These are phyloP conservation scores for Epiblema foenella DNA, from an alignment of 2,888 invertebrate species.

Conservation along the genomic window DNA sequence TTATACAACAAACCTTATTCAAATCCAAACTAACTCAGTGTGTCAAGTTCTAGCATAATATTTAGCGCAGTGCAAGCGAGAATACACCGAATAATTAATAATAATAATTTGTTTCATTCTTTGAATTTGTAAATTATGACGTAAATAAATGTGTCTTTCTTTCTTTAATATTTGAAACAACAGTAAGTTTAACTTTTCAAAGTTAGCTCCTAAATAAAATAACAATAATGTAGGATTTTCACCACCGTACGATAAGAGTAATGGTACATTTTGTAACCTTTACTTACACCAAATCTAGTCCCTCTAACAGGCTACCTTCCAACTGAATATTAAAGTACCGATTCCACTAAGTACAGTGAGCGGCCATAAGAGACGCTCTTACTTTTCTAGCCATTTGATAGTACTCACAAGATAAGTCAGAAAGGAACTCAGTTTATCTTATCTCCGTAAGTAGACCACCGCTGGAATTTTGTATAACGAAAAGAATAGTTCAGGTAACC, in stretches of 20 bases:
- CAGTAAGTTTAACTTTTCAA: too few species aligned
- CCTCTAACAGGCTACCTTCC: neutral
- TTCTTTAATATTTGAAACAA: too few species aligned
- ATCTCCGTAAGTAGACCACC: slow-evolving; percentile 21
- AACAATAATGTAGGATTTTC: too few species aligned
- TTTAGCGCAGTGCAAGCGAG: too few species aligned
- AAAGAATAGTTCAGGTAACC: neutral
- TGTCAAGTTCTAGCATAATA: too few species aligned
- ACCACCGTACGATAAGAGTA: neutral
- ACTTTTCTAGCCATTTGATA: slow-evolving; percentile 24
- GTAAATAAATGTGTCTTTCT: too few species aligned
- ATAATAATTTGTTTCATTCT: too few species aligned
- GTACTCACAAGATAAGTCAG: slow-evolving; percentile 19
- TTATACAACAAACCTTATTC: too few species aligned
- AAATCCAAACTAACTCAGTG: too few species aligned
- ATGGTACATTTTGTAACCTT: neutral
- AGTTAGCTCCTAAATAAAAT: neutral
- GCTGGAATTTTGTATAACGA: slow-evolving; percentile 15
- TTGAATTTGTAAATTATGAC: too few species aligned
- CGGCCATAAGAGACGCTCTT: neutral
- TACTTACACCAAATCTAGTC: slow-evolving; percentile 1
- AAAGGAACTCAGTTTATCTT: slow-evolving; percentile 22
- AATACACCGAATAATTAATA: too few species aligned
- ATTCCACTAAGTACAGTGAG: slow-evolving; percentile 16
- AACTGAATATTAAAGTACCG: slow-evolving; percentile 4